phyloP scores from a whole-genome alignment of 2,888 invertebrate genomes.

The Lasioglossum calceatum region DNA sequence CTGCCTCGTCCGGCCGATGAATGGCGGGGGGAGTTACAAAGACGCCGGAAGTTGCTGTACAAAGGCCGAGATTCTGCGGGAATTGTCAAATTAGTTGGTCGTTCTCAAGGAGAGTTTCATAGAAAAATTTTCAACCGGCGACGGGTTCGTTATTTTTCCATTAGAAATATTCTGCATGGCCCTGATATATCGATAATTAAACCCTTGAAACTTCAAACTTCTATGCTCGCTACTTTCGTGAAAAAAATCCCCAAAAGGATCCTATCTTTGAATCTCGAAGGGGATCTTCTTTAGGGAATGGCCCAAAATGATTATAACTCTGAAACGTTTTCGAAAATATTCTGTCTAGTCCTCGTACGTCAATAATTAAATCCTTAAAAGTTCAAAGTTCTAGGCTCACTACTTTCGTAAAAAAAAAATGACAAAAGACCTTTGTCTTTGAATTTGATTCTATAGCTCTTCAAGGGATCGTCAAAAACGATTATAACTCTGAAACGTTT shows the following conservation, averaged over 20 bases:
- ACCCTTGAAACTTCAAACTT: too few relatives aligned
- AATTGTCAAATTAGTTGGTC: slow-evolving; percentile 1
- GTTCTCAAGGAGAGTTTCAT: neutral
- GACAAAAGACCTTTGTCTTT: too few relatives aligned
- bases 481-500: neutral
- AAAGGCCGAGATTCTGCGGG: neutral
- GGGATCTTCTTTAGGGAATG: neutral
- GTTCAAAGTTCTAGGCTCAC: too few relatives aligned
- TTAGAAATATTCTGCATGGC: neutral
- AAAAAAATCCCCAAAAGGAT: too few relatives aligned
- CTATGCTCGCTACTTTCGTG: neutral
- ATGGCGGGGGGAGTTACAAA: neutral
- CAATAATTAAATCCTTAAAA: too few relatives aligned
- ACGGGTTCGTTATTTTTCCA: neutral
- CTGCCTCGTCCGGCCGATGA: slow-evolving; percentile 6
- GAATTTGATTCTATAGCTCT: neutral
- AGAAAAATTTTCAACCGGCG: neutral
- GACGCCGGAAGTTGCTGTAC: neutral
- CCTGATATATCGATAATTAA: too few relatives aligned
- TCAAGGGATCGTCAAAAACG: neutral
- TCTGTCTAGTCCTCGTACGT: too few relatives aligned
- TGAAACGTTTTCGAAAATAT: neutral
- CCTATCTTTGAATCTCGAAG: neutral
- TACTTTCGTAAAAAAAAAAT: too few relatives aligned
- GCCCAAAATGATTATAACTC: neutral